phyloP scores from a whole-genome alignment of 2,797 vertebrate genomes.

The Crax fasciolata region DNA sequence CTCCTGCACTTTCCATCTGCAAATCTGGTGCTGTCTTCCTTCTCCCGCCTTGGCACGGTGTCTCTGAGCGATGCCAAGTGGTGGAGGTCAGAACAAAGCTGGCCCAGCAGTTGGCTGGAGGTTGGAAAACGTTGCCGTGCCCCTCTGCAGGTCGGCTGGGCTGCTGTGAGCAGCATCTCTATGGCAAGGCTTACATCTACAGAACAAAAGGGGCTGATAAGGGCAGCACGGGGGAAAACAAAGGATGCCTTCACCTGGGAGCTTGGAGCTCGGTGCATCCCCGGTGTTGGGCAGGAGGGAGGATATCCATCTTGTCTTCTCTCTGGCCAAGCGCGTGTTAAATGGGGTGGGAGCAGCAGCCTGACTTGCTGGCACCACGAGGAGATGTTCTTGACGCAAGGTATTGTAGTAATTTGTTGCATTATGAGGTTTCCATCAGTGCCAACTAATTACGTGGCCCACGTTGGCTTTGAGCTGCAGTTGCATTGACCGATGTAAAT shows the following conservation, averaged over 20 bases:
- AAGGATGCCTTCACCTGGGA: neutral
- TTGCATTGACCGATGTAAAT: neutral
- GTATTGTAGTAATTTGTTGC: neutral
- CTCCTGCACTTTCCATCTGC: neutral
- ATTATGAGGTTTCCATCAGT: neutral
- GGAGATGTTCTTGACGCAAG: neutral
- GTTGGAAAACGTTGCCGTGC: neutral
- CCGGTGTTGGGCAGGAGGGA: neutral
- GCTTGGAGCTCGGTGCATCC: neutral
- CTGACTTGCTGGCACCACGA: rapidly evolving
- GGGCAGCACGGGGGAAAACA: neutral
- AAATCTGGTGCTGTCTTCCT: neutral
- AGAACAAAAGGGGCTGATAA: neutral
- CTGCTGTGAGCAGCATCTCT: neutral
- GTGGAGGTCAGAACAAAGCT: neutral
- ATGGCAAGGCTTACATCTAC: rapidly evolving
- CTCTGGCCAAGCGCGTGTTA: neutral
- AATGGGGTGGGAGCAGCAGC: neutral
- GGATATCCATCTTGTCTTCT: neutral
- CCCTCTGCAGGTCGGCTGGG: neutral
- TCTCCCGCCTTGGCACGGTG: neutral
- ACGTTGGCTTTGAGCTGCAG: neutral
- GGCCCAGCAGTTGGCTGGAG: neutral
- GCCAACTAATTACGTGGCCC: neutral
- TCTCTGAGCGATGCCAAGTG: neutral